phyloP scores from a whole-genome alignment of 2,888 invertebrate genomes.

The Tupiocoris notatus region DNA sequence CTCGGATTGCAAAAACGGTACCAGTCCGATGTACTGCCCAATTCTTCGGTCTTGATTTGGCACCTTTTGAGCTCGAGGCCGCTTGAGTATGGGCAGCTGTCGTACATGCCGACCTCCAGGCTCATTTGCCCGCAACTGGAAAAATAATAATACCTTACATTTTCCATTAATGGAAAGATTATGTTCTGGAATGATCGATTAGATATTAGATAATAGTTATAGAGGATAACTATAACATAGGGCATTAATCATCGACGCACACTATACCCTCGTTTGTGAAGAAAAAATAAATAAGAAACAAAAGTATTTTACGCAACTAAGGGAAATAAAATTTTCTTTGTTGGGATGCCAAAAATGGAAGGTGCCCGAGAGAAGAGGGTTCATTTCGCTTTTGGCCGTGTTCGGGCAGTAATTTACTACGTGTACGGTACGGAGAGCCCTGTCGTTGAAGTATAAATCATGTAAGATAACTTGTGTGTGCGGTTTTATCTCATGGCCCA shows the following conservation, averaged over 20 bases:
- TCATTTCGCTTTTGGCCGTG: too few species aligned
- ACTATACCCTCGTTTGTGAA: too few species aligned
- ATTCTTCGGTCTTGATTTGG: constrained; percentile 58
- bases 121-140: constrained; percentile 32
- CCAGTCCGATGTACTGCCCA: constrained; percentile 51
- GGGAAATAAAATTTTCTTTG: too few species aligned
- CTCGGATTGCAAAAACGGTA: constrained; percentile 77
- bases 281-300: too few species aligned
- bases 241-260: too few species aligned
- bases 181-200: too few species aligned
- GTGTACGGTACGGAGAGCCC: not conserved
- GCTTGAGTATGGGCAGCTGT: constrained; percentile 90
- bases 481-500: constrained; percentile 38
- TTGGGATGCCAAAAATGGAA: not conserved
- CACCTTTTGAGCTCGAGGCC: constrained; percentile 72
- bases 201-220: too few species aligned
- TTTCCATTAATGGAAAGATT: too few species aligned
- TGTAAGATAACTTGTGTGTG: constrained; percentile 36
- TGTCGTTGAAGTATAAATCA: constrained; percentile 25
- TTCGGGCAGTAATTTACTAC: not conserved
- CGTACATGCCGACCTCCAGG: constrained; percentile 67
- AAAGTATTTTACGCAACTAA: too few species aligned
- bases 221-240: too few species aligned
- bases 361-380: too few species aligned
- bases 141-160: too few species aligned